Percentiles rank a stretch among this genome's conserved stretches.
phyloP scores from a whole-genome alignment of 2,113 vertebrate species.

The Fregetta grallaria region DNA sequence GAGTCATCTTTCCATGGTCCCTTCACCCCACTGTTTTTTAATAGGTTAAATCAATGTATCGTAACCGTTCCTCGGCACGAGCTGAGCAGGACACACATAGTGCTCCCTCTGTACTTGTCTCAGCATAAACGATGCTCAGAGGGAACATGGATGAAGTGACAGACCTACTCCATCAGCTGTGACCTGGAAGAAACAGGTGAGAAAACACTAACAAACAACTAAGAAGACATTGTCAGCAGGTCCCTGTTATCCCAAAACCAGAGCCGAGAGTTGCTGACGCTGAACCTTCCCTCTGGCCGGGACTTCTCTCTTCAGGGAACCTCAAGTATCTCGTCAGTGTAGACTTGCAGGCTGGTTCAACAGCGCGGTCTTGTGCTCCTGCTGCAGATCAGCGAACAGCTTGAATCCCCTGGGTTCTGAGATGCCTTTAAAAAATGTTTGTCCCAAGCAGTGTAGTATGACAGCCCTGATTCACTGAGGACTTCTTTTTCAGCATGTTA shows the following conservation, averaged over 20 bases:
- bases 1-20: neutral
- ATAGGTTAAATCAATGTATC: neutral
- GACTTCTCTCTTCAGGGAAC: neutral
- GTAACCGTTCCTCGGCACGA: neutral
- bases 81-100: neutral
- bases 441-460: neutral
- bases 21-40: neutral
- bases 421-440: neutral
- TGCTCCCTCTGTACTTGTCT: neutral
- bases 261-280: neutral
- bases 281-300: neutral
- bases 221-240: neutral
- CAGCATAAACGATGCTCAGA: neutral
- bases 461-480: neutral
- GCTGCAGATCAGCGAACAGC: neutral
- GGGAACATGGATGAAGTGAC: neutral
- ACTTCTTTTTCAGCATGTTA: neutral
- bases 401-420: neutral
- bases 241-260: neutral
- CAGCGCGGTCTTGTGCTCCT: neutral
- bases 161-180: neutral
- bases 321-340: fast-evolving
- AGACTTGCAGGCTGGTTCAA: neutral
- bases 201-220: neutral
- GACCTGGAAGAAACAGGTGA: neutral